Evolutionary conservation across 1,140 invertebrate species (phyloP), one percentile per base, ranked within the genome.

Genomic region (Teleopsis dalmanni): DNA sequence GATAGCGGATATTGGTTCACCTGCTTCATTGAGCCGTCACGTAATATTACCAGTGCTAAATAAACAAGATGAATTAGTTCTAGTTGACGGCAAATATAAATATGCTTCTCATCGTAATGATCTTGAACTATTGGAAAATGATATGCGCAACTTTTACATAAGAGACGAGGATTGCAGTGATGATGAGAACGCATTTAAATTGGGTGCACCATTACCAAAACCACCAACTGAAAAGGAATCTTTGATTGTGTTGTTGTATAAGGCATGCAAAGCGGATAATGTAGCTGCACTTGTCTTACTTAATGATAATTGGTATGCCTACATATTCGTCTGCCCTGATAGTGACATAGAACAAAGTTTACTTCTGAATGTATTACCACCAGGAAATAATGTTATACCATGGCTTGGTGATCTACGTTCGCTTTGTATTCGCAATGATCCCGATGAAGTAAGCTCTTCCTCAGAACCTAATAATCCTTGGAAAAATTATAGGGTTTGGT

Each of bases 291-390:
- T 94, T 27, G 88, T 90, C 42, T 65, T 78, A 50, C 72, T 91
- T 5, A 89, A 85, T 10, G 80, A 85, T 2, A 85, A 93, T 55
- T 97, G 93, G 94, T 97, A 83, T 75, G 94, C 93, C 21, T 88
- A 95, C 54, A 77, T 97, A 38, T 91, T 93, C 62, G 93, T 92
- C 1, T 95, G 89, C 84, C 88, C 91, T 7, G 92, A 96, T 65
- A 86, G 82, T 23, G 94, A 95, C 59, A 95, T 96, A 60, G 95
- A 95, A 66, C 95, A 92, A 0, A 96, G 95, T 72, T 73, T 97
- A 9, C 90, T 97, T 84, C 72, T 97, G 6, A 92, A 90, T 10
- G 76, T 92, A 10, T 76, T 97, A 59, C 83, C 89, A 56, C 92
- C 91, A 29, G 80, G 80, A 8, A 71, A 73, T 9, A 79, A 89